Conservation (phyloP, 2,888 invertebrate genomes). For the Lapara coniferarum region DNA sequence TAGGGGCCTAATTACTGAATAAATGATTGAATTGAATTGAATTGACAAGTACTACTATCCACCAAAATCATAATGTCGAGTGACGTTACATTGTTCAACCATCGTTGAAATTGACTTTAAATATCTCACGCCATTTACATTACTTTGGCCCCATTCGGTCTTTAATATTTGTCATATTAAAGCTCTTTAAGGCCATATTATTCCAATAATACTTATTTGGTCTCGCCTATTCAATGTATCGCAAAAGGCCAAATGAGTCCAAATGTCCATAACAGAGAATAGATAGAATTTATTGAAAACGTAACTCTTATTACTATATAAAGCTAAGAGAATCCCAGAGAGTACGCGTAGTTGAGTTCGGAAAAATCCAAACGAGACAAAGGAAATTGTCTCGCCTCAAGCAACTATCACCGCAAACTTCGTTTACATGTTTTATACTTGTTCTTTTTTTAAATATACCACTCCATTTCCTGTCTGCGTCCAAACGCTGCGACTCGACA, state of each 20-base stretch:
- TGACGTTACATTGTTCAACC: too few relatives aligned
- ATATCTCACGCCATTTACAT: not conserved
- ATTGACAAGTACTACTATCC: too few relatives aligned
- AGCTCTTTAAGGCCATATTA: not conserved
- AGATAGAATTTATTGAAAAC: slow-evolving; percentile 23
- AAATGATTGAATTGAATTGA: too few relatives aligned
- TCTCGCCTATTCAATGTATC: not conserved
- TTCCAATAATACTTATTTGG: not conserved
- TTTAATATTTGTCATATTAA: not conserved
- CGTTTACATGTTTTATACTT: not conserved
- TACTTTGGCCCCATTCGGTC: not conserved
- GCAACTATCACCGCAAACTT: too few relatives aligned
- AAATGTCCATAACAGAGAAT: slow-evolving; percentile 6
- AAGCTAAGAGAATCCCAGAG: slow-evolving; percentile 13
- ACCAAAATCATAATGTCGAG: too few relatives aligned
- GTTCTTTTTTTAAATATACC: too few relatives aligned
- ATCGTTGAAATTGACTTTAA: not conserved
- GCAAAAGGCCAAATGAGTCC: not conserved
- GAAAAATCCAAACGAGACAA: not conserved
- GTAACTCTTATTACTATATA: slow-evolving; percentile 21
- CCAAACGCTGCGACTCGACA: not conserved
- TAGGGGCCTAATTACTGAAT: too few relatives aligned
- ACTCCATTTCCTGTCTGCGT: not conserved
- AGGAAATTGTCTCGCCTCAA: not conserved
- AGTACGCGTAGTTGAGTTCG: not conserved